A percentile compares a stretch with the other conserved stretches of the same genome.
Conservation (phyloP, 2,888 invertebrate species). For the Sarcophaga carnaria region DNA sequence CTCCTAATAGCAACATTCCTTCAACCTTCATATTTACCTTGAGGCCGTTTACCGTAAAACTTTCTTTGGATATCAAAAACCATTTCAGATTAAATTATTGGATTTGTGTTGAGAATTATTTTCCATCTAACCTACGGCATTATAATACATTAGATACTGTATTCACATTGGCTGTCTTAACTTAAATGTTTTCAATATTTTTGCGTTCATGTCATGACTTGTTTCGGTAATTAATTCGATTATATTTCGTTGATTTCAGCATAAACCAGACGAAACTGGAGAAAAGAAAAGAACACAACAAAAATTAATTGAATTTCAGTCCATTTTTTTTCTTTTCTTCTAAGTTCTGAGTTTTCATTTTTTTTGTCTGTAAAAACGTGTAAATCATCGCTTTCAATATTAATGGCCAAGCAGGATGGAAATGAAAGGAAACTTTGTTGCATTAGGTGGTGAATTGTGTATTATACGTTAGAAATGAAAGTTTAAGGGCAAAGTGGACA, state of each 20-base stretch:
- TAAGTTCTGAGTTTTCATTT: not conserved
- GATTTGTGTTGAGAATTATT: slow-evolving; percentile 7
- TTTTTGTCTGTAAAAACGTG: slow-evolving; percentile 53
- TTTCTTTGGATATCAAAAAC: slow-evolving; percentile 26
- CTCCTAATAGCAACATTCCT: too few relatives aligned
- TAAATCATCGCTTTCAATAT: slow-evolving; percentile 66
- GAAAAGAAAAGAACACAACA: slow-evolving; percentile 25
- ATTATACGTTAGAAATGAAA: not conserved
- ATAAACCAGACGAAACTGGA: slow-evolving; percentile 73
- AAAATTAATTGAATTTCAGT: slow-evolving; percentile 66
- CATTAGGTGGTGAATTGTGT: not conserved
- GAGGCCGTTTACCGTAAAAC: slow-evolving; percentile 3
- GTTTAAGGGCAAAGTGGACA: not conserved
- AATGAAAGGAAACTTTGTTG: slow-evolving; percentile 18
- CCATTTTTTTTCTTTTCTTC: not conserved
- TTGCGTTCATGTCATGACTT: not conserved
- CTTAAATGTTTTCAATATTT: not conserved
- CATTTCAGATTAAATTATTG: slow-evolving; percentile 47
- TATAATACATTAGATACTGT: not conserved
- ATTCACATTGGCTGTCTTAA: too few relatives aligned
- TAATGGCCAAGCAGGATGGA: slow-evolving; percentile 50
- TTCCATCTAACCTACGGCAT: not conserved
- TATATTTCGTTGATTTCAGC: slow-evolving; percentile 81
- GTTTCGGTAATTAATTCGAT: slow-evolving; percentile 79
- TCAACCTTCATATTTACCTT: not conserved